phyloP scores from a whole-genome alignment of 2,797 vertebrate genomes.

The Pampus argenteus region DNA sequence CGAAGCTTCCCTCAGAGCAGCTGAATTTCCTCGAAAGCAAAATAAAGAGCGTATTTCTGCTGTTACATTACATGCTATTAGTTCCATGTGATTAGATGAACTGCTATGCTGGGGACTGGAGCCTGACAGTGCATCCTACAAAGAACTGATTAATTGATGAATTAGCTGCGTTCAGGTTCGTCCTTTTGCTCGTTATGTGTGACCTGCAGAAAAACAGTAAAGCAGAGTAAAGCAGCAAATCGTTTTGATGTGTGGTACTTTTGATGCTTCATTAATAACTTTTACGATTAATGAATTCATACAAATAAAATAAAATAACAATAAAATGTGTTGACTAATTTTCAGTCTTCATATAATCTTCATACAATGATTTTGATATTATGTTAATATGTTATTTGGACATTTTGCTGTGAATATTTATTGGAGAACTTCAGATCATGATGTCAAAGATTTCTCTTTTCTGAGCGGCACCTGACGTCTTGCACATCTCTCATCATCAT shows the following conservation, averaged over 20 bases:
- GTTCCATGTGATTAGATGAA: constrained; percentile 13
- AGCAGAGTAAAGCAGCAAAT: background rate
- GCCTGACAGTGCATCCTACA: background rate
- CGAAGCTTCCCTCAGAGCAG: constrained; percentile 37
- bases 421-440: background rate
- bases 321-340: background rate
- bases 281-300: background rate
- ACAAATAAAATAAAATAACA: too few species aligned
- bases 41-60: constrained; percentile 11
- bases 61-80: background rate
- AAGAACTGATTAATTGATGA: background rate
- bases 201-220: background rate
- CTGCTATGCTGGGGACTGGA: background rate
- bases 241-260: background rate
- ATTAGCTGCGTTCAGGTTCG: background rate
- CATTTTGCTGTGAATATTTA: constrained; percentile 11
- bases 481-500: constrained; percentile 13
- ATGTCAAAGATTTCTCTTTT: constrained; percentile 11
- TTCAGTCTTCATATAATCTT: background rate
- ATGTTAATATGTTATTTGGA: constrained; percentile 40
- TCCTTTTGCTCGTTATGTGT: background rate
- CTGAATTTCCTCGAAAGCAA: constrained; percentile 52
- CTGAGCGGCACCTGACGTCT: constrained; percentile 40
- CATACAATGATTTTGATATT: background rate
- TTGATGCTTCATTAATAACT: background rate